Conservation (phyloP, 2,797 vertebrate species). For the Champsocephalus gunnari region DNA sequence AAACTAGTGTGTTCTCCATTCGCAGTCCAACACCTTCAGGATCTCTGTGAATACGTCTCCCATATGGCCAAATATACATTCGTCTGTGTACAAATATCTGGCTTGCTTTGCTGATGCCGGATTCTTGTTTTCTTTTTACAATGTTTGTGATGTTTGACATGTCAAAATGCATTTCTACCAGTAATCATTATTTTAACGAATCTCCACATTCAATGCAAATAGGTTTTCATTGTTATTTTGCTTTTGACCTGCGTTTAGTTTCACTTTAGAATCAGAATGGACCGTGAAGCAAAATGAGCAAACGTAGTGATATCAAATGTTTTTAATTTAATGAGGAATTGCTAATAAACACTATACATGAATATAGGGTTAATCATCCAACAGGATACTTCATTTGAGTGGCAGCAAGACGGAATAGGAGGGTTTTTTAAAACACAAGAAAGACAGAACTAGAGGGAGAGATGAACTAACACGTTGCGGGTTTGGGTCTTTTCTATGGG, state of each 20-base stretch:
- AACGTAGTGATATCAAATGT: not conserved
- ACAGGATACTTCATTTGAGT: not conserved
- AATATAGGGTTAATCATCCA: not conserved
- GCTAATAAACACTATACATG: not conserved
- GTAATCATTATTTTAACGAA: not conserved
- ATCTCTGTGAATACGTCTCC: conserved; percentile 15
- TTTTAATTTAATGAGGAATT: not conserved
- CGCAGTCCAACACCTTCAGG: conserved; percentile 18
- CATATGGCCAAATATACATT: conserved; percentile 49
- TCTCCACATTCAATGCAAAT: not conserved
- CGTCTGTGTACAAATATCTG: conserved; percentile 20
- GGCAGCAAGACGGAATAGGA: not conserved
- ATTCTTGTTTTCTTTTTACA: not conserved
- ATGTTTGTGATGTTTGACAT: not conserved
- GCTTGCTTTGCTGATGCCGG: not conserved
- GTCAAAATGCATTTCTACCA: not conserved
- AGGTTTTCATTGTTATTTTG: not conserved
- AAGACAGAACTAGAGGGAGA: too few relatives aligned
- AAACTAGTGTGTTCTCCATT: conserved; percentile 9
- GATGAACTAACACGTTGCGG: too few relatives aligned
- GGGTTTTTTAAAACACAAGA: too few relatives aligned
- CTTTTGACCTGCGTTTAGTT: not conserved
- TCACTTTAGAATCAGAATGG: not conserved
- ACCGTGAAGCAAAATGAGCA: not conserved
- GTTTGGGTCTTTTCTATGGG: too few relatives aligned